These are phyloP conservation scores for Crenichthys baileyi DNA, from an alignment of 2,797 vertebrate genomes.

Conservation along the genomic window DNA sequence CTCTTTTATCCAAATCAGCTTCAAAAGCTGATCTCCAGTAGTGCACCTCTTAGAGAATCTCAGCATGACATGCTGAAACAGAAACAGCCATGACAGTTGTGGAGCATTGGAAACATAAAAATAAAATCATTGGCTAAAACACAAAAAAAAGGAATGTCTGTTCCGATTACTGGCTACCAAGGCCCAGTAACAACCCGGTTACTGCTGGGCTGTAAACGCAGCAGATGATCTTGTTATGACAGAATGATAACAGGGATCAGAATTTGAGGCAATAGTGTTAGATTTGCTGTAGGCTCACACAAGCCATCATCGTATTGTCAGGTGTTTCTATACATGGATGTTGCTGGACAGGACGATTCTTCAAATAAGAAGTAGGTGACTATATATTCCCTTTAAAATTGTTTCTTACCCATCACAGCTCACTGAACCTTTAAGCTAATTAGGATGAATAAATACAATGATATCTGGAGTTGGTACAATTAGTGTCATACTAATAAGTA, in stretches of 20 bases:
- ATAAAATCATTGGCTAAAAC: conserved; percentile 23
- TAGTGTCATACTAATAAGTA: conserved; percentile 50
- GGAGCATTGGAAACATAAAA: conserved; percentile 24
- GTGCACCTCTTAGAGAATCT: conserved; percentile 37
- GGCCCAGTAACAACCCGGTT: background rate
- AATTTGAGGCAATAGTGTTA: conserved; percentile 16
- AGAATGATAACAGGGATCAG: conserved; percentile 17
- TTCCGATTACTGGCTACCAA: conserved; percentile 32
- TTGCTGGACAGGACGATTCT: conserved; percentile 25
- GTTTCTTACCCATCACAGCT: conserved; percentile 47
- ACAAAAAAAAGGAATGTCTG: conserved; percentile 22
- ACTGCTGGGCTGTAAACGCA: conserved; percentile 26
- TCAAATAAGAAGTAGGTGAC: conserved; percentile 19
- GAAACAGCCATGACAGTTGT: conserved; percentile 18
- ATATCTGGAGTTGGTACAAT: conserved; percentile 54
- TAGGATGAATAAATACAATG: conserved; percentile 57
- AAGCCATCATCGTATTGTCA: conserved; percentile 41
- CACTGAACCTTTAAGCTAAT: conserved; percentile 56
- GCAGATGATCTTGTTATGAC: conserved; percentile 38
- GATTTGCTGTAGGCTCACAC: conserved; percentile 18
- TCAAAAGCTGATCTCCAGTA: conserved; percentile 38
- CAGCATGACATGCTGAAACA: conserved; percentile 29
- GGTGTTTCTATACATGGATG: conserved; percentile 42
- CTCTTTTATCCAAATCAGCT: conserved; percentile 48
- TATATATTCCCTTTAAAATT: conserved; percentile 44